phyloP scores from a whole-genome alignment of 2,888 invertebrate genomes.

The Oxyteleia sp. region DNA sequence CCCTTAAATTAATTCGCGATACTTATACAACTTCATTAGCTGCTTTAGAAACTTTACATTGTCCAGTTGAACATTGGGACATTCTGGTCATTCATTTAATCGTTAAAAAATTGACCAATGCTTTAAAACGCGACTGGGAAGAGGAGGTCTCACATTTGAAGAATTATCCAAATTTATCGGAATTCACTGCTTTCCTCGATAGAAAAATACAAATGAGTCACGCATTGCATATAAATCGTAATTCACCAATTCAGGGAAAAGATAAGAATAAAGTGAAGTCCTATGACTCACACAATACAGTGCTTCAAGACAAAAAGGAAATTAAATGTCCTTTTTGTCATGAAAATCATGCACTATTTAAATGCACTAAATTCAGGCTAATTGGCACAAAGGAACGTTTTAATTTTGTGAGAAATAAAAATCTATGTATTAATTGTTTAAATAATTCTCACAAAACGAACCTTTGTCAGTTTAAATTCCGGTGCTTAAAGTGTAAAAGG shows the following conservation, averaged over 20 bases:
- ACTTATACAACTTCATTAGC: too few relatives aligned
- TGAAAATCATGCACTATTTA: not conserved
- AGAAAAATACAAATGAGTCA: not conserved
- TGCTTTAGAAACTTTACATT: not conserved
- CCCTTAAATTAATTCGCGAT: too few relatives aligned
- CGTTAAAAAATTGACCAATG: not conserved
- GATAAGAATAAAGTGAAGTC: too few relatives aligned
- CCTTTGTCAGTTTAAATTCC: too few relatives aligned
- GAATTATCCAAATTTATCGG: not conserved
- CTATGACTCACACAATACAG: not conserved
- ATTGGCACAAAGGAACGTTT: too few relatives aligned
- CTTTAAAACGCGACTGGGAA: not conserved
- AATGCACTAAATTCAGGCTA: too few relatives aligned
- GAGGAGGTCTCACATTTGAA: not conserved
- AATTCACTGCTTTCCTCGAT: not conserved
- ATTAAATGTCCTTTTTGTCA: not conserved
- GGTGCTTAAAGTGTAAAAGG: too few relatives aligned
- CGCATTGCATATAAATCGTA: too few relatives aligned
- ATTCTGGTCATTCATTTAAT: not conserved
- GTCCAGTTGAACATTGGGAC: conserved; percentile 3
- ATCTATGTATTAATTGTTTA: too few relatives aligned
- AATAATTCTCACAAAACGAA: too few relatives aligned
- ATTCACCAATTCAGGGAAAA: too few relatives aligned
- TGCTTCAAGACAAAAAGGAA: not conserved
- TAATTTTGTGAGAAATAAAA: too few relatives aligned